Evolutionary conservation across 2,888 invertebrate species (phyloP).

Genomic region (Trichopria drosophilae): DNA sequence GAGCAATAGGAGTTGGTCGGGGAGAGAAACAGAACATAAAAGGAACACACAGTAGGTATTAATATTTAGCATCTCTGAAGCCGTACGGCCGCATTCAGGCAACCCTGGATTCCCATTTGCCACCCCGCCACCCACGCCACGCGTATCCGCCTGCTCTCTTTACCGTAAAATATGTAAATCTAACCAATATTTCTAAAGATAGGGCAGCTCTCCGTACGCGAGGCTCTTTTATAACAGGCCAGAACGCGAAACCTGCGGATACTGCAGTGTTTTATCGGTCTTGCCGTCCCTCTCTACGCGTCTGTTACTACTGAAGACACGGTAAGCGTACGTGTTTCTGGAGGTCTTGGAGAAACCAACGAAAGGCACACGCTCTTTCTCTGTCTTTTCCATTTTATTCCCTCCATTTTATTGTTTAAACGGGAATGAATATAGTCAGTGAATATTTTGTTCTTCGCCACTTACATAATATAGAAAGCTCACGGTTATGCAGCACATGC

Average conservation of each 20-base stretch:
- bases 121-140: constrained; percentile 39
- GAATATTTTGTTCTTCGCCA: too few relatives aligned
- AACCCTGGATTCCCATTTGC: constrained; percentile 51
- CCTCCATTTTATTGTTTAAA: constrained; percentile 7
- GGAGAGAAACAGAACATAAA: constrained; percentile 48
- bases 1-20: constrained; percentile 33
- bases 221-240: constrained; percentile 49
- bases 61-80: constrained; percentile 58
- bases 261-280: constrained; percentile 38
- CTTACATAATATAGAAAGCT: too few relatives aligned
- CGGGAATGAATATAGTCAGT: too few relatives aligned
- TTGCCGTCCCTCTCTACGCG: constrained; percentile 29
- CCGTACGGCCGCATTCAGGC: constrained; percentile 48
- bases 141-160: constrained; percentile 43
- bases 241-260: constrained; percentile 46
- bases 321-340: constrained; percentile 10
- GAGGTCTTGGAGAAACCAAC: constrained; percentile 1
- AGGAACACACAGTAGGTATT: constrained; percentile 57
- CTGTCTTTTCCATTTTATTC: background rate
- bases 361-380: constrained; percentile 1
- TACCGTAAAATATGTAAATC: constrained; percentile 57
- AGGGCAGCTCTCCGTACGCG: constrained; percentile 35
- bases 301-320: constrained; percentile 30
- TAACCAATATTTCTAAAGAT: constrained; percentile 58
- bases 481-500: too few relatives aligned